phyloP scores from a whole-genome alignment of 2,113 vertebrate species.

The Heterochromis multidens region DNA sequence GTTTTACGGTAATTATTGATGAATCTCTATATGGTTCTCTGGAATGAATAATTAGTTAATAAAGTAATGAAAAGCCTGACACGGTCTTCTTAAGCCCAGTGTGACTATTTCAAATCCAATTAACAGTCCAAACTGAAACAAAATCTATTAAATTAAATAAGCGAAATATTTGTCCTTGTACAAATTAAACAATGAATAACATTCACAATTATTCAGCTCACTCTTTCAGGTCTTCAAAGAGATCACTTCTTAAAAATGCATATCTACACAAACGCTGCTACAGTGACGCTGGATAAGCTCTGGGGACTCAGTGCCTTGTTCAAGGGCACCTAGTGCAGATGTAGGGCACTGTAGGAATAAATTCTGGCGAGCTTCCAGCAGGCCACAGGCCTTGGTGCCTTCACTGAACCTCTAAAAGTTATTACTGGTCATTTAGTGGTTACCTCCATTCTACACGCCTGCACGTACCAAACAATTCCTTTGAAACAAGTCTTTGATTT shows the following conservation, averaged over 20 bases:
- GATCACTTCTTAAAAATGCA: rapidly evolving
- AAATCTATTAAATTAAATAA: neutral
- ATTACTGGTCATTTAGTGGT: neutral
- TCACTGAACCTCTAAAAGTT: neutral
- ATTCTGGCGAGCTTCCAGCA: neutral
- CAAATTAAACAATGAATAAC: neutral
- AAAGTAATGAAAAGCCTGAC: neutral
- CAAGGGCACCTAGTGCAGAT: neutral
- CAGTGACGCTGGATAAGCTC: neutral
- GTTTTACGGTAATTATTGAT: neutral
- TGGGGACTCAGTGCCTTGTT: neutral
- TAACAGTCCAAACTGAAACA: neutral
- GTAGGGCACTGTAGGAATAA: neutral
- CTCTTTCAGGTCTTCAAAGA: neutral
- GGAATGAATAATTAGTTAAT: neutral
- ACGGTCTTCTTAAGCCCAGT: neutral
- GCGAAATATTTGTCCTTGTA: neutral
- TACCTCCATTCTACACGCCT: neutral
- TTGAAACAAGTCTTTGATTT: too few relatives aligned
- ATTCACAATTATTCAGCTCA: neutral
- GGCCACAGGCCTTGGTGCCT: neutral
- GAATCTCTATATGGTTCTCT: neutral
- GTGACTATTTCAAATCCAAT: neutral
- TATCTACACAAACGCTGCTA: rapidly evolving
- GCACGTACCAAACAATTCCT: neutral